phyloP scores from a whole-genome alignment of 2,113 vertebrate species.

The Eubucco bourcierii region DNA sequence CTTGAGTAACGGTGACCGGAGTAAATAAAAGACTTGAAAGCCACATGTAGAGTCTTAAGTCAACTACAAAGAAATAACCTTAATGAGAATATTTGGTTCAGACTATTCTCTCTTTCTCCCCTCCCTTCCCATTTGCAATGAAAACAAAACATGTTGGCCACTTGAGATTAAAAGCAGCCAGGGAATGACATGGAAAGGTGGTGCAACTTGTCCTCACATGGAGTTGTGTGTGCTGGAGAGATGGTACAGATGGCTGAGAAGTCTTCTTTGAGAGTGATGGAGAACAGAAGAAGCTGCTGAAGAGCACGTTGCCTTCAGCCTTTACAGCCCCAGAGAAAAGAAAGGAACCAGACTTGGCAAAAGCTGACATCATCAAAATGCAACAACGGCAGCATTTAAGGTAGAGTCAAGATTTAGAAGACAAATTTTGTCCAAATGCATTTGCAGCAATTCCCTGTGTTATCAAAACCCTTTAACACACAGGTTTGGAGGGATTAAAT shows the following conservation, averaged over 20 bases:
- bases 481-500: neutral
- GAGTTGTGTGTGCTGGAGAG: neutral
- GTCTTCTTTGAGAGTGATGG: neutral
- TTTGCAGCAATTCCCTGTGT: neutral
- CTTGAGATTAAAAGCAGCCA: constrained; percentile 28
- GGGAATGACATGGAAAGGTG: constrained; percentile 48
- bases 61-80: constrained; percentile 12
- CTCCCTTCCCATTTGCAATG: neutral
- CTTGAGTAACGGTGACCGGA: neutral
- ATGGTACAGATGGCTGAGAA: neutral
- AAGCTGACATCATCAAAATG: neutral
- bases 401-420: neutral
- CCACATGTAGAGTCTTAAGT: neutral
- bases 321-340: neutral
- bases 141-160: constrained; percentile 37
- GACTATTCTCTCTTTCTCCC: constrained; percentile 11
- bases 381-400: neutral
- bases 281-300: neutral
- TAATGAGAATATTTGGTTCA: constrained; percentile 49
- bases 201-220: neutral
- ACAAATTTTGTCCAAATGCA: neutral
- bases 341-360: neutral
- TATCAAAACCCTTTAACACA: neutral
- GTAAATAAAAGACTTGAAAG: neutral
- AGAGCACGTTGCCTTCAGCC: neutral